Conservation (phyloP, 2,113 vertebrate genomes). For the Platycercus adscitus region DNA sequence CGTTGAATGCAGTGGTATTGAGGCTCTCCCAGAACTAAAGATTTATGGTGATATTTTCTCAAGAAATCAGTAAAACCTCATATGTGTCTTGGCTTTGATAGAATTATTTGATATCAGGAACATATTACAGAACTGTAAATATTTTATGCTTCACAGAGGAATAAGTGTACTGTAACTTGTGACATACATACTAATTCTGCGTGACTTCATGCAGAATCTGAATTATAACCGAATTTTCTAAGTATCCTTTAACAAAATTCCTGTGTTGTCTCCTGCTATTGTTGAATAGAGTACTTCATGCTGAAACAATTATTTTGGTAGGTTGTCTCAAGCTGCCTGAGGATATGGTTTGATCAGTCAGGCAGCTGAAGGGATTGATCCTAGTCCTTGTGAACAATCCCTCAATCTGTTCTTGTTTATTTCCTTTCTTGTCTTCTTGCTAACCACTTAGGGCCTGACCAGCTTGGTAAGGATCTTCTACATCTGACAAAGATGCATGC, state of each 20-base stretch:
- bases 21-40: not conserved
- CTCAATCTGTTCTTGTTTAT: constrained; percentile 55
- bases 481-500: not conserved
- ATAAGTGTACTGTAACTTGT: constrained; percentile 31
- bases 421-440: constrained; percentile 29
- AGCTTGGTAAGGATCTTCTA: not conserved
- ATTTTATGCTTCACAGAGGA: constrained; percentile 48
- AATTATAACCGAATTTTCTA: not conserved
- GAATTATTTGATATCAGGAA: constrained; percentile 60
- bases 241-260: not conserved
- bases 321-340: constrained; percentile 37
- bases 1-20: not conserved
- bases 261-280: not conserved
- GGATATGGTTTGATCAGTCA: constrained; percentile 50
- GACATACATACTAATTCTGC: not conserved
- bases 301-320: constrained; percentile 64
- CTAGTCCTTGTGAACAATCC: constrained; percentile 16
- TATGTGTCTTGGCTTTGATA: constrained; percentile 23
- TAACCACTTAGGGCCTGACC: constrained; percentile 15
- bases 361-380: constrained; percentile 51
- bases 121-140: constrained; percentile 33
- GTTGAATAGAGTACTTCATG: constrained; percentile 17
- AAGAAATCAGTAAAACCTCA: not conserved
- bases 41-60: constrained; percentile 15
- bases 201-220: not conserved